Conservation (phyloP, 1,140 invertebrate genomes). For the Neodiprion lecontei region DNA sequence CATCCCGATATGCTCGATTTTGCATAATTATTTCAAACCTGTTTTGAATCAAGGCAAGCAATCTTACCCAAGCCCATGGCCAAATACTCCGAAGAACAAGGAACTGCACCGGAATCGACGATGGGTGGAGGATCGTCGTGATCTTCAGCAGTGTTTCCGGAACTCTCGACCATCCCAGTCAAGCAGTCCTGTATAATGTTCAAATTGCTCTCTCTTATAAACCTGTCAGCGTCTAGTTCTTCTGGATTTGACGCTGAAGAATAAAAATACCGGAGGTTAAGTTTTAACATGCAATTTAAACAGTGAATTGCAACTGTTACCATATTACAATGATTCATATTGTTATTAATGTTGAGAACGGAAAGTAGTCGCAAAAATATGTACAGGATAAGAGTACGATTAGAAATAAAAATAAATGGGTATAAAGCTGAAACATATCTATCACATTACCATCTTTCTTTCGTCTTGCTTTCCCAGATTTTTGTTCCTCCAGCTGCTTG, state of each 20-base stretch:
- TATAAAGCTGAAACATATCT: conserved; percentile 23
- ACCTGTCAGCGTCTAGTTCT: conserved; percentile 61
- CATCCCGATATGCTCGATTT: no score
- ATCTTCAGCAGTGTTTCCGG: conserved; percentile 36
- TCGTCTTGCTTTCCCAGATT: conserved; percentile 61
- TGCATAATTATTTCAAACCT: no score
- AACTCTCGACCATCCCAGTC: conserved; percentile 25
- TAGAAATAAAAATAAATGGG: background rate
- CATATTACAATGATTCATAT: no score
- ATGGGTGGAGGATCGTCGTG: conserved; percentile 20
- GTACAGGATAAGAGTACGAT: conserved; percentile 1
- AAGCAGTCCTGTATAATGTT: conserved; percentile 62
- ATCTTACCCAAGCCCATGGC: conserved; percentile 18
- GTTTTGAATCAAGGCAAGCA: background rate
- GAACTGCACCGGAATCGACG: background rate
- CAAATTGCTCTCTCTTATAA: conserved; percentile 67
- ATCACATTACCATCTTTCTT: conserved; percentile 37
- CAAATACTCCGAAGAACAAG: background rate
- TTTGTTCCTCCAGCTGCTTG: conserved; percentile 70
- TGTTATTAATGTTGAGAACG: no score
- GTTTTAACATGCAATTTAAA: background rate
- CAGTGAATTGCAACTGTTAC: background rate
- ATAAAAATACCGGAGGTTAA: background rate
- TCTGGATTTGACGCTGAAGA: conserved; percentile 38
- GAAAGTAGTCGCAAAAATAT: background rate